Base-by-base conservation (phyloP, 2,113 vertebrate species). In the Aegithalos caudatus region DNA sequence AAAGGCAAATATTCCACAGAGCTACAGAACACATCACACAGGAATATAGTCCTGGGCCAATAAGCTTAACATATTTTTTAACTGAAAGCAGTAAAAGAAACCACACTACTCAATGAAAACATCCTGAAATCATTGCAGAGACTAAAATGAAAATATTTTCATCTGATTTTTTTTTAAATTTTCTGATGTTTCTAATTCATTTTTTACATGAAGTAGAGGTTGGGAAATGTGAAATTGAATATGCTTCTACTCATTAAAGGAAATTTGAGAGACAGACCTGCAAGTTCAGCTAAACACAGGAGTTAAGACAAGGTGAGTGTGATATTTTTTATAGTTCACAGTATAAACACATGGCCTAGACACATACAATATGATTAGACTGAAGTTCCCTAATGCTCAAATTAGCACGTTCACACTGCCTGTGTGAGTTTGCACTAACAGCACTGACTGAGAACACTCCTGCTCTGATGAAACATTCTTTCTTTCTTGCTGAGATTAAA, bases 151-250 rank as follows among this genome's bases (percentile, higher is more conserved):
- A 79, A 65, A 14, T 54, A 42, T 71, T 88, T 81, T 35, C 2
- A 56, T 33, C 3, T 17, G 7, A 11, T 11, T 5, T 6, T 22
- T 28, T 73, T 76, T 12, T n/a, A n/a, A n/a, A 9, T 64, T 45
- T 40, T 24, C 25, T 29, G 7, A 11, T n/a, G 0, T n/a, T 60
- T 48, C 2, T 14, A 6, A 3, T 11, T 23, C 6, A 6, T 51
- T n/a, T 40, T 79, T 3, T 44, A 31, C 7, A 19, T 37, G 7
- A 38, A 37, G 7, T 33, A 72, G 53, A 62, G 11, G 3, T 37
- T 50, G 31, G 51, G 4, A 18, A 88, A 56, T 2, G 3, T 28
- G 37, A 81, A 74, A 57, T 7, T 29, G 5, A 38, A 58, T 6
- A 22, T 27, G 38, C 2, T 42, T 64, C 9, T 29, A 56, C 11